Percentiles rank a stretch among this genome's conserved stretches.
Conservation (phyloP, 2,888 invertebrate genomes). For the Eupithecia inturbata region DNA sequence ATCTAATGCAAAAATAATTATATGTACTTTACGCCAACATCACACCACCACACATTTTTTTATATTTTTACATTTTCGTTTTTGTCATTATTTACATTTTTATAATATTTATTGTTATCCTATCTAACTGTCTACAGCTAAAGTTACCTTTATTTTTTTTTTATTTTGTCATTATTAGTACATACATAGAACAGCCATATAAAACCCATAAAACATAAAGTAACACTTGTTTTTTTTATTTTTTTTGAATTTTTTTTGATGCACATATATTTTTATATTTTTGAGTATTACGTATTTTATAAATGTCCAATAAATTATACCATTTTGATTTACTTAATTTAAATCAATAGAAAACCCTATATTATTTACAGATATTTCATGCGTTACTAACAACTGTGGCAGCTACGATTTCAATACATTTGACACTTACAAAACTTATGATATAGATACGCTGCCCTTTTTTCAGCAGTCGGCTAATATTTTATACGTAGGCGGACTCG, state of each 20-base stretch:
- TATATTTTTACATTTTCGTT: slow-evolving; percentile 4
- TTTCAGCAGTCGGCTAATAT: not conserved
- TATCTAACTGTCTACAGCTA: not conserved
- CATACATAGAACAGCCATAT: not conserved
- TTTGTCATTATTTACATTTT: not conserved
- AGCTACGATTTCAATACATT: not conserved
- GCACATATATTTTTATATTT: not conserved
- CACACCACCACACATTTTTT: not conserved
- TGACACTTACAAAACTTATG: not conserved
- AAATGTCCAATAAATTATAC: not conserved
- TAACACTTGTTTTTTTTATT: not conserved
- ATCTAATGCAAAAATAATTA: slow-evolving; percentile 1
- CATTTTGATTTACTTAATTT: not conserved
- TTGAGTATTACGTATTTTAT: slow-evolving; percentile 1
- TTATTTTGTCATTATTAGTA: not conserved
- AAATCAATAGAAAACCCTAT: not conserved
- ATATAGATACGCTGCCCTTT: not conserved
- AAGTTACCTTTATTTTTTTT: not conserved
- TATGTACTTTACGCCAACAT: too few relatives aligned
- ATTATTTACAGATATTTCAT: not conserved
- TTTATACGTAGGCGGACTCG: not conserved
- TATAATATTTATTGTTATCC: not conserved
- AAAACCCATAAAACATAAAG: not conserved
- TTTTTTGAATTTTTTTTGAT: not conserved
- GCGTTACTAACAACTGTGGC: not conserved